Conservation (phyloP, 53 echinoderm and acorn worm species). For the Mesocentrotus franciscanus region DNA sequence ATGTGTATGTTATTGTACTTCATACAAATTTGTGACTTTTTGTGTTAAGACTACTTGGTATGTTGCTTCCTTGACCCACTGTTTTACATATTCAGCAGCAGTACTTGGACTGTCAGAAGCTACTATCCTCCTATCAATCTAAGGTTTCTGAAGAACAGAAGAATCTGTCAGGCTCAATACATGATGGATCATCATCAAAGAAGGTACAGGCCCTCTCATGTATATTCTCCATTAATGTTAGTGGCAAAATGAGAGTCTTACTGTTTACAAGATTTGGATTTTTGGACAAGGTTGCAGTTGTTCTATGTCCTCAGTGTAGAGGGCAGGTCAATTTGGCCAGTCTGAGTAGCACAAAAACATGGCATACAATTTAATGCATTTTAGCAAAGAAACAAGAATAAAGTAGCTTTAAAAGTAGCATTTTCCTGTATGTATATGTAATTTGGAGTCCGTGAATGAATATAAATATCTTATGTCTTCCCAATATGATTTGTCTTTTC, state of each 20-base stretch:
- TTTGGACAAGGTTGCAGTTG: too few relatives aligned
- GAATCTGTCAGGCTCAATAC: slow-evolving; percentile 64
- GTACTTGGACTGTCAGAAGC: slow-evolving; percentile 89
- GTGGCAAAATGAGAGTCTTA: too few relatives aligned
- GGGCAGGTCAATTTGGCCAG: too few relatives aligned
- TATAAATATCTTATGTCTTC: not conserved
- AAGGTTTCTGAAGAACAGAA: slow-evolving; percentile 81
- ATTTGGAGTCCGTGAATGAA: not conserved
- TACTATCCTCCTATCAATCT: slow-evolving; percentile 84
- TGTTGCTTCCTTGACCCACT: not conserved
- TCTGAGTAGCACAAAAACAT: too few relatives aligned
- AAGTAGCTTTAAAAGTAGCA: too few relatives aligned
- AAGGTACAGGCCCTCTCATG: not conserved
- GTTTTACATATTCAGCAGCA: slow-evolving; percentile 83
- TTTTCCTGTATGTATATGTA: not conserved
- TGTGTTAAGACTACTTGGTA: not conserved
- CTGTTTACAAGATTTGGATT: too few relatives aligned
- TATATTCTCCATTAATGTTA: not conserved
- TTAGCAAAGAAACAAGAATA: too few relatives aligned
- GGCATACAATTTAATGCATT: too few relatives aligned
- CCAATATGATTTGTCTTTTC: not conserved
- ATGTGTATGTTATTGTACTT: too few relatives aligned
- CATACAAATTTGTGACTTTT: not conserved
- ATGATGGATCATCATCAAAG: not conserved
- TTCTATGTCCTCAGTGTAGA: too few relatives aligned